A percentile compares a stretch with the other conserved stretches of the same genome.
These are phyloP conservation scores for Buteo buteo DNA, from an alignment of 2,113 vertebrate genomes.

Conservation along the genomic window DNA sequence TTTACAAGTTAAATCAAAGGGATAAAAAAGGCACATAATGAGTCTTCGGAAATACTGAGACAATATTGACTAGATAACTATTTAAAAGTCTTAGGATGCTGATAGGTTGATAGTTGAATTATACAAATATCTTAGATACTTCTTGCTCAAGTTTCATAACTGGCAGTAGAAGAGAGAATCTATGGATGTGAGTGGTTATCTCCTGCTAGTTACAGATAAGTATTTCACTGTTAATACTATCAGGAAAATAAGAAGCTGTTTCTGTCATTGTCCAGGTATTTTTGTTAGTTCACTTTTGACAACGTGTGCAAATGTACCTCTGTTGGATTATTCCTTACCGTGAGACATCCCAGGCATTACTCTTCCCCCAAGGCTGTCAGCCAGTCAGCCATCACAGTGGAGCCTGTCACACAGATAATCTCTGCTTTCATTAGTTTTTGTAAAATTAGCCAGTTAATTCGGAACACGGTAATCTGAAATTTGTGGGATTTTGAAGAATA, in stretches of 20 bases:
- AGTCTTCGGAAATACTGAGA: background rate
- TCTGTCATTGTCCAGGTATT: background rate
- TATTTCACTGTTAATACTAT: background rate
- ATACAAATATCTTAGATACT: background rate
- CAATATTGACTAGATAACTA: background rate
- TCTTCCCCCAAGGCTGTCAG: background rate
- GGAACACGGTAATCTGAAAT: background rate
- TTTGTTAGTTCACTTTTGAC: background rate
- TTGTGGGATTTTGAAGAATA: background rate
- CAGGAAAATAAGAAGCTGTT: background rate
- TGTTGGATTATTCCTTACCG: background rate
- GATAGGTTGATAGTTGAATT: background rate
- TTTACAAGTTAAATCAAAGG: background rate
- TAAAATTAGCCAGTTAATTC: background rate
- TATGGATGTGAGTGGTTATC: background rate
- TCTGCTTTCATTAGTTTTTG: background rate
- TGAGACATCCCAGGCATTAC: background rate
- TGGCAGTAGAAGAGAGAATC: background rate
- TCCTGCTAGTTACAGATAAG: background rate
- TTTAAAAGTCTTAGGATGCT: background rate
- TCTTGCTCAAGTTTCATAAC: background rate
- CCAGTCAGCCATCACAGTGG: background rate
- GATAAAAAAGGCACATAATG: background rate
- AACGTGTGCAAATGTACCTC: background rate
- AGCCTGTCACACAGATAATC: background rate